Evolutionary conservation across 2,113 vertebrate species (phyloP).

Genomic region (Leucosticte australis): DNA sequence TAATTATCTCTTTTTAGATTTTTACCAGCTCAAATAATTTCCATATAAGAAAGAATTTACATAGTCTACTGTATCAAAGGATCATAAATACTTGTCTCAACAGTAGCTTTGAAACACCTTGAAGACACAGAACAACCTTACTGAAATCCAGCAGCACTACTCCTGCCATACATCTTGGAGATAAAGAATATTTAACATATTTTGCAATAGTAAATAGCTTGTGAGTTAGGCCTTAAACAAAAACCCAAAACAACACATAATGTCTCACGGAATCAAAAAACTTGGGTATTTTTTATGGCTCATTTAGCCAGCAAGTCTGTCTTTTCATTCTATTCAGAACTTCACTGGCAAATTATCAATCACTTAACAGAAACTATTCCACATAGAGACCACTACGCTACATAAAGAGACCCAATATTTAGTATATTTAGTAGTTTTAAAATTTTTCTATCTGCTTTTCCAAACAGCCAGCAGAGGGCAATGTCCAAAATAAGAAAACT

Average conservation of each 20-base stretch:
- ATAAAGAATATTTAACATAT: neutral
- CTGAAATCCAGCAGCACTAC: neutral
- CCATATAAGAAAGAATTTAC: neutral
- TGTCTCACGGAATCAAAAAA: neutral
- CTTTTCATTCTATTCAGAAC: neutral
- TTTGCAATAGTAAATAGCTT: neutral
- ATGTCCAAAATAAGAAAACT: neutral
- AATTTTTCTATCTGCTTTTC: neutral
- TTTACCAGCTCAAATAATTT: neutral
- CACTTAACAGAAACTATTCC: neutral
- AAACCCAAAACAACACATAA: neutral
- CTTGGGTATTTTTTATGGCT: neutral
- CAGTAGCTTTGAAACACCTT: neutral
- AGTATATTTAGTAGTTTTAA: rapidly evolving
- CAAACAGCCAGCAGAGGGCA: neutral
- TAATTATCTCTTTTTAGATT: neutral
- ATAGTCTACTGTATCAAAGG: neutral
- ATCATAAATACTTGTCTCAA: neutral
- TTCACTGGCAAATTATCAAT: neutral
- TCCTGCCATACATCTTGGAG: neutral
- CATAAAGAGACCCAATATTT: neutral
- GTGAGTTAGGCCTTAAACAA: neutral
- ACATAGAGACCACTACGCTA: neutral
- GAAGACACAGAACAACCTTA: neutral
- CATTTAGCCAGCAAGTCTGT: neutral